These are phyloP conservation scores for Timema cristinae DNA, from an alignment of 2,888 invertebrate genomes.

Conservation along the genomic window DNA sequence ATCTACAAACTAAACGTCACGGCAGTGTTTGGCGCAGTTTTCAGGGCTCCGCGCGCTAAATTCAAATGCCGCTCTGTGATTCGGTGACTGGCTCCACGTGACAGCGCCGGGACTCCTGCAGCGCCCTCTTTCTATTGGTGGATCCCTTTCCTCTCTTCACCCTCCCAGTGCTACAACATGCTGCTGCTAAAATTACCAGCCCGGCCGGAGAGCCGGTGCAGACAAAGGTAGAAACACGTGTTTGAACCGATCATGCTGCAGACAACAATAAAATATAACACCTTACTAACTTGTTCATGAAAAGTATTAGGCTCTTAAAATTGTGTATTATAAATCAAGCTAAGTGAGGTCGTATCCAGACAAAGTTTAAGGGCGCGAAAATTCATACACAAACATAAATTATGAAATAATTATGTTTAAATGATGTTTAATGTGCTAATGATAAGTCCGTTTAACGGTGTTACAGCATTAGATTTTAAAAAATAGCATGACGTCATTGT, in stretches of 20 bases:
- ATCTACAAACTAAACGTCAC: slow-evolving; percentile 28
- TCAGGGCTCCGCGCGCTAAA: slow-evolving; percentile 25
- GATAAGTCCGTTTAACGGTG: too few species aligned
- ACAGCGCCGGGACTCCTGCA: slow-evolving; percentile 18
- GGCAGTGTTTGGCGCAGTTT: slow-evolving; percentile 28
- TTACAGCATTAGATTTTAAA: too few species aligned
- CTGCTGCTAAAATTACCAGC: slow-evolving; percentile 25
- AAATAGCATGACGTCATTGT: too few species aligned
- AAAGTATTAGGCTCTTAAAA: too few species aligned
- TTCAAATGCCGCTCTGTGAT: slow-evolving; percentile 25
- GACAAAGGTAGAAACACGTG: slow-evolving; percentile 29
- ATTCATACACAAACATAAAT: too few species aligned
- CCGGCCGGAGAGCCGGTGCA: slow-evolving; percentile 18
- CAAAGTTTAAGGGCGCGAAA: too few species aligned
- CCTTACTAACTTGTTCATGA: too few species aligned
- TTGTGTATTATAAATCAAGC: too few species aligned
- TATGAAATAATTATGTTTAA: too few species aligned
- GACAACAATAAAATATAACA: too few species aligned
- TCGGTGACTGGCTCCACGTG: slow-evolving; percentile 25
- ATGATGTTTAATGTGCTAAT: too few species aligned
- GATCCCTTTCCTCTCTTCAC: slow-evolving; percentile 19
- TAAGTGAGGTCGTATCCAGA: too few species aligned
- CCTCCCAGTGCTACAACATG: slow-evolving; percentile 13
- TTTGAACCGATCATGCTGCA: not conserved
- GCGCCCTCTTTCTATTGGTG: slow-evolving; percentile 16